These are phyloP conservation scores for Adoxophyes honmai DNA, from an alignment of 1,140 invertebrate genomes.

Conservation along the genomic window DNA sequence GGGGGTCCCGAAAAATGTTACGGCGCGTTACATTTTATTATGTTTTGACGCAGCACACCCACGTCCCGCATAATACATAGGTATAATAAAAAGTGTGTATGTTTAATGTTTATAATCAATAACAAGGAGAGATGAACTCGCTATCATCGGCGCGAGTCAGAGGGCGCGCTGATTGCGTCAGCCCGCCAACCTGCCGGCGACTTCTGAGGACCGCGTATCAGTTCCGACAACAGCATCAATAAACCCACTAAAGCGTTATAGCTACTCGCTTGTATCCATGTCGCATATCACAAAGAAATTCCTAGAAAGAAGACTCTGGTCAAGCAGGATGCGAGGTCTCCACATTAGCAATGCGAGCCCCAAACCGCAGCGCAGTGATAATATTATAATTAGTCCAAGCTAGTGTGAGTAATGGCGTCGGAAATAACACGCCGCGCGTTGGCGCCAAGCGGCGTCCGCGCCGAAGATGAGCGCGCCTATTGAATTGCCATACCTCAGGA, in stretches of 20 bases:
- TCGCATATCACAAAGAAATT: conserved; percentile 7
- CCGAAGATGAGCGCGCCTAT: conserved; percentile 16
- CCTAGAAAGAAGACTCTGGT: conserved; percentile 25
- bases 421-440: conserved; percentile 67
- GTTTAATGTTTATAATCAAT: too few relatives aligned
- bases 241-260: too few relatives aligned
- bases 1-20: too few relatives aligned
- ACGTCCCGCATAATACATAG: background rate
- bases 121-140: background rate
- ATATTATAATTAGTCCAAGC: conserved; percentile 73
- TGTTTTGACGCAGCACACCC: too few relatives aligned
- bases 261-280: too few relatives aligned
- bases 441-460: conserved; percentile 67
- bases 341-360: conserved; percentile 58
- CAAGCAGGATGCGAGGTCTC: conserved; percentile 45
- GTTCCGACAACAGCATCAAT: background rate
- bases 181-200: conserved; percentile 30
- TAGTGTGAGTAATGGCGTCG: conserved; percentile 72
- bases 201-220: conserved; percentile 37
- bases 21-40: too few relatives aligned
- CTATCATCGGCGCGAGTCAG: conserved; percentile 51
- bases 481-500: too few relatives aligned
- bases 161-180: conserved; percentile 57
- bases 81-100: too few relatives aligned
- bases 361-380: conserved; percentile 29